Evolutionary conservation across 2,888 invertebrate genomes (phyloP).

Genomic region (Agonopterix arenella): DNA sequence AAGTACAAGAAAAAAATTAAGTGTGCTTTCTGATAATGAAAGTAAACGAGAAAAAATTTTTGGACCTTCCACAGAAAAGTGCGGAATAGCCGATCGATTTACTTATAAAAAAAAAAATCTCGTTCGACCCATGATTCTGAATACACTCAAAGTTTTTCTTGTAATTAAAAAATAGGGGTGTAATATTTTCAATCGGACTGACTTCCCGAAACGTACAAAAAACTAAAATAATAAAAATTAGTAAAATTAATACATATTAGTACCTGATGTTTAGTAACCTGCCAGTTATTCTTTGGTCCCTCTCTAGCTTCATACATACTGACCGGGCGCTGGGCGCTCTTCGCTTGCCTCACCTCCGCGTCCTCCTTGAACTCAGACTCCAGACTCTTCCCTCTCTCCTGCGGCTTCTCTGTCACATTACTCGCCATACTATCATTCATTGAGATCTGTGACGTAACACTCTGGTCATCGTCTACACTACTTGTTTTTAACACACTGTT

Average conservation of each 20-base stretch:
- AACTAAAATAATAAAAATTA: slow-evolving; percentile 29
- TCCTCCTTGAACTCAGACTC: slow-evolving; percentile 62
- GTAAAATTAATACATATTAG: slow-evolving; percentile 53
- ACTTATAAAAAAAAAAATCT: no score
- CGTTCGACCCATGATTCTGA: no score
- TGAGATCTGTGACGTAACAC: slow-evolving; percentile 55
- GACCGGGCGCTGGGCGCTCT: slow-evolving; percentile 82
- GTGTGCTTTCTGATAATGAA: no score
- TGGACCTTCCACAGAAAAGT: no score
- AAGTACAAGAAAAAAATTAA: no score
- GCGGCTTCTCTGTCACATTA: slow-evolving; percentile 36
- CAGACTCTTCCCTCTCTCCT: slow-evolving; percentile 60
- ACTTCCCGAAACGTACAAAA: neutral
- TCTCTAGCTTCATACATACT: slow-evolving; percentile 93
- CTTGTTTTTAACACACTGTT: slow-evolving; percentile 84
- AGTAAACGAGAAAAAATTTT: no score
- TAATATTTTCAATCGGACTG: neutral
- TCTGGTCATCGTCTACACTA: slow-evolving; percentile 64
- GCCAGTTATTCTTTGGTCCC: slow-evolving; percentile 79
- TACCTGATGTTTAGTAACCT: slow-evolving; percentile 78
- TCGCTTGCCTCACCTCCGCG: slow-evolving; percentile 60
- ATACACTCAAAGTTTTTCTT: no score
- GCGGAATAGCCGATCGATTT: no score
- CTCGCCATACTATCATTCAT: slow-evolving; percentile 44
- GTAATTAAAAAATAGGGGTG: no score